These are phyloP conservation scores for Xanthorhoe designata DNA, from an alignment of 2,888 invertebrate genomes.

Conservation along the genomic window DNA sequence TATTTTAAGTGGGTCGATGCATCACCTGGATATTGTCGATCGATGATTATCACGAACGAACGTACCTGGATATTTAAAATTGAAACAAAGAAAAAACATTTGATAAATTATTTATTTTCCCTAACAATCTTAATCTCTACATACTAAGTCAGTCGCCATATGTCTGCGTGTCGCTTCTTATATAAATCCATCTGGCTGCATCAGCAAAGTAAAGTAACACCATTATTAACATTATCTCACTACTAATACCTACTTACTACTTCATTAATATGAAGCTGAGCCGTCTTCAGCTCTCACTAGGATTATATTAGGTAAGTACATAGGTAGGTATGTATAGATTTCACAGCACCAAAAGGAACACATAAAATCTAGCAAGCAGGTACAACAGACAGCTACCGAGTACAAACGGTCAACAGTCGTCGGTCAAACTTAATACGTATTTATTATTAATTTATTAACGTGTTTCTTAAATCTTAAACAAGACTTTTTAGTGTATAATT, in stretches of 20 bases:
- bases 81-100: conserved; percentile 20
- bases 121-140: conserved; percentile 15
- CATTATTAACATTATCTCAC: background rate
- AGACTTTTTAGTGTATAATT: too few species aligned
- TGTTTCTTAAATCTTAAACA: too few species aligned
- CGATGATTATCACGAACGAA: too few species aligned
- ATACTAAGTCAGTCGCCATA: conserved; percentile 18
- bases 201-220: background rate
- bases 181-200: background rate
- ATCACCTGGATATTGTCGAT: too few species aligned
- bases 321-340: background rate
- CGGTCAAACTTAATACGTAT: background rate
- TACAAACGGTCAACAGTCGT: background rate
- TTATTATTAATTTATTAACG: background rate
- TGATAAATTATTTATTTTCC: conserved; percentile 28
- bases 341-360: background rate
- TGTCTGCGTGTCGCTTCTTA: conserved; percentile 1
- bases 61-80: background rate
- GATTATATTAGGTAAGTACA: background rate
- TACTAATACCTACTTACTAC: background rate
- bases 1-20: too few species aligned
- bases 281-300: background rate
- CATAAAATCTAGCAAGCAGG: background rate
- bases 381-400: too few species aligned
- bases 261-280: background rate